phyloP scores from a whole-genome alignment of 2,888 invertebrate genomes.

The Artemia sp. region DNA sequence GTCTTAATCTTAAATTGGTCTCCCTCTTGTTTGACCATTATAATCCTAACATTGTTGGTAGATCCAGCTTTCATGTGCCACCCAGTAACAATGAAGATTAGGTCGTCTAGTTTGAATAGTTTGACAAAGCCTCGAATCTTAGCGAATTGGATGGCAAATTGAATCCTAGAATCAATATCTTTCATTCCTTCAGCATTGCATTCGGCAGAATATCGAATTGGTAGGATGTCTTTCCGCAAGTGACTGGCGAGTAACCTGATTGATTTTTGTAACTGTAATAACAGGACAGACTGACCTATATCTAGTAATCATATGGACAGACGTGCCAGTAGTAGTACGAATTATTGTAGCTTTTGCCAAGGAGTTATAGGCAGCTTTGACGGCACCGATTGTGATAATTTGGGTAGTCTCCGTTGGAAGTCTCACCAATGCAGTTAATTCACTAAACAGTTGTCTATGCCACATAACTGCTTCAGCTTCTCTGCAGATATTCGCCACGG shows the following conservation, averaged over 20 bases:
- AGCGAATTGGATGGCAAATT: conserved; percentile 67
- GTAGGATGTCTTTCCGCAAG: conserved; percentile 75
- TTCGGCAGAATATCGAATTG: conserved; percentile 49
- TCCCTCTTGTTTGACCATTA: conserved; percentile 30
- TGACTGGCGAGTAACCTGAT: conserved; percentile 79
- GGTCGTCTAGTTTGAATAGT: conserved; percentile 62
- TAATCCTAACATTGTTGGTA: conserved; percentile 86
- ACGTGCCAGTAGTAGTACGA: conserved; percentile 63
- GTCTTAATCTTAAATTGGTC: no score
- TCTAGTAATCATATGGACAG: conserved; percentile 77
- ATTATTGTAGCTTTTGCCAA: conserved; percentile 75
- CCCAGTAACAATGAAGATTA: conserved; percentile 82
- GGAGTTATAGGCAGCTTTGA: conserved; percentile 78
- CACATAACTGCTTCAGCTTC: conserved; percentile 93
- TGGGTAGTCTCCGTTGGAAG: conserved; percentile 70
- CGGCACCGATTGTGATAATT: conserved; percentile 79
- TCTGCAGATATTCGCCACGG: conserved; percentile 83
- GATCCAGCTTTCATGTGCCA: conserved; percentile 90
- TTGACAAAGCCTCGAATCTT: conserved; percentile 68
- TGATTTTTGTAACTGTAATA: conserved; percentile 68
- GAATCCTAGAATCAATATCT: conserved; percentile 74
- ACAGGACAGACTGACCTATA: conserved; percentile 87
- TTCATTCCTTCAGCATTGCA: conserved; percentile 64
- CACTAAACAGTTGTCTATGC: conserved; percentile 74
- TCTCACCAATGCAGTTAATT: conserved; percentile 44